A percentile compares a stretch with the other conserved stretches of the same genome.
Evolutionary conservation across 2,113 vertebrate genomes (phyloP).

Genomic region (Platycercus adscitus): DNA sequence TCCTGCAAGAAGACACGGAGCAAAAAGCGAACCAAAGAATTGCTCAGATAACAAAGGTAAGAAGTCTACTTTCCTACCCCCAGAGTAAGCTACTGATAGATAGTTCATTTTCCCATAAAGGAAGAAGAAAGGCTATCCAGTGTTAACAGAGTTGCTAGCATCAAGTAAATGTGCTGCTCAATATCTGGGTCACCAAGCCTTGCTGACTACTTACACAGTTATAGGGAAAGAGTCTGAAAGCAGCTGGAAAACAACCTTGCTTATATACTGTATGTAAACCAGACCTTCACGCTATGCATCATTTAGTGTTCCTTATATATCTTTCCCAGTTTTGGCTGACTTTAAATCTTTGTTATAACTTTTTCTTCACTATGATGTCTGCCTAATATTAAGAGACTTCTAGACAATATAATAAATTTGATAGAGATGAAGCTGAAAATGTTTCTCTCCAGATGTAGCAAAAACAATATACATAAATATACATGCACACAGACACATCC

Average conservation of each 20-base stretch:
- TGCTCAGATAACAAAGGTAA: neutral
- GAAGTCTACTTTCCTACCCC: neutral
- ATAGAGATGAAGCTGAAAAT: neutral
- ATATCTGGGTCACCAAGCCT: neutral
- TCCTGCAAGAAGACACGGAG: neutral
- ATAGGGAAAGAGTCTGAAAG: neutral
- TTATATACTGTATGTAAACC: neutral
- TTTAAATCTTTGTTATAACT: neutral
- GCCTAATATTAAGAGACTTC: neutral
- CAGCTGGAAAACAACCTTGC: neutral
- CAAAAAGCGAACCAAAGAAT: neutral
- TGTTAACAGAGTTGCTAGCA: neutral
- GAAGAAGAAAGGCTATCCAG: neutral
- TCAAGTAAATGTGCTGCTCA: neutral
- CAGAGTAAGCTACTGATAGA: neutral
- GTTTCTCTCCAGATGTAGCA: neutral
- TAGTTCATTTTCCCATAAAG: neutral
- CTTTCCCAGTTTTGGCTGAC: neutral
- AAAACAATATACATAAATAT: neutral
- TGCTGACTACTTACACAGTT: neutral
- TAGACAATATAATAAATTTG: neutral
- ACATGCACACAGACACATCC: fast-evolving
- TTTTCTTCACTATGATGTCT: neutral
- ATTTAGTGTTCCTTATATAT: neutral
- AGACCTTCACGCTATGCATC: neutral